phyloP scores from a whole-genome alignment of 2,888 invertebrate genomes.

The Macropis europaea region DNA sequence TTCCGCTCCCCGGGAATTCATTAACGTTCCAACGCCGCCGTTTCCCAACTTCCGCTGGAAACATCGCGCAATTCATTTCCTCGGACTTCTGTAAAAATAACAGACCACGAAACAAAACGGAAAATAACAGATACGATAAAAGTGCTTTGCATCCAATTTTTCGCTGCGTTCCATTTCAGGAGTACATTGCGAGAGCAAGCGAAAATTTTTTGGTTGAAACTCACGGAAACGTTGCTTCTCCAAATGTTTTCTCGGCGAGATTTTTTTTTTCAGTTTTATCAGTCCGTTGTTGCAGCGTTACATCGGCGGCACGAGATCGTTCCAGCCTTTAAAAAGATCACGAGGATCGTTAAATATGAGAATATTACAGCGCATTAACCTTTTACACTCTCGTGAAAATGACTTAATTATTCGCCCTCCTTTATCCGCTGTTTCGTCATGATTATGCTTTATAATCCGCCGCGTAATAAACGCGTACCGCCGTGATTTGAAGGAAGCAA shows the following conservation, averaged over 20 bases:
- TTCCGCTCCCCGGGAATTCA: background rate
- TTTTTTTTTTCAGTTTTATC: background rate
- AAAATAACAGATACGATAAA: no score
- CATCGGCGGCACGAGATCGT: no score
- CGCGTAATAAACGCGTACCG: background rate
- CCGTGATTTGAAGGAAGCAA: background rate
- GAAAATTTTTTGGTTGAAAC: no score
- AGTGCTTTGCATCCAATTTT: no score
- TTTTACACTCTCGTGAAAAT: constrained; percentile 29
- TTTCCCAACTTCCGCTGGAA: background rate
- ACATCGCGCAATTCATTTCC: no score
- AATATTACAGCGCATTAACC: constrained; percentile 22
- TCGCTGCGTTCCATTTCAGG: no score
- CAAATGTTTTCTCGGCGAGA: no score
- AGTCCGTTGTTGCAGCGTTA: background rate
- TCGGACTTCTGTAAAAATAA: no score
- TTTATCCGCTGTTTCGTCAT: constrained; percentile 3
- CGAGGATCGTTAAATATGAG: background rate
- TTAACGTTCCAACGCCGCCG: background rate
- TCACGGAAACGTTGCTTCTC: no score
- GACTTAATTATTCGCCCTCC: constrained; percentile 28
- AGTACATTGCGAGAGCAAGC: no score
- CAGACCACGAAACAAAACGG: no score
- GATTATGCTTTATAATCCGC: constrained; percentile 14
- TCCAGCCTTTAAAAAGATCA: constrained; percentile 1